Evolutionary conservation across 2,888 invertebrate species (phyloP), one percentile per base, ranked within the genome.

Genomic region (Patella caerulea): DNA sequence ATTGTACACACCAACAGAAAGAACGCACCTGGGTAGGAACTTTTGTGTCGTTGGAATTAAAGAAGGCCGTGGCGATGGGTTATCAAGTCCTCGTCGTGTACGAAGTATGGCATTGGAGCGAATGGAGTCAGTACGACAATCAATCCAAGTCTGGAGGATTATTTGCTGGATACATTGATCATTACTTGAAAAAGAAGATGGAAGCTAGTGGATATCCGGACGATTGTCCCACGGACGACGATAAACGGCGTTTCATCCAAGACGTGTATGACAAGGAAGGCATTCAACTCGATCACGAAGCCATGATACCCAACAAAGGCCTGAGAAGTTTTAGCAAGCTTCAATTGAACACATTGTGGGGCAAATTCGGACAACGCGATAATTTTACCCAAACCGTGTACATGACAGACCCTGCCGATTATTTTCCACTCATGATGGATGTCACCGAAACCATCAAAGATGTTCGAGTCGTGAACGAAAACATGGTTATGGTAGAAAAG

Each of bases 121-220:
- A 59, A 59, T 59, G 59, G 59, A 59, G 59, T 15, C 59, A 59
- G 59, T 59, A 59, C 19, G 59, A 59, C 19, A 17, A 17, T 19
- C n/a, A 59, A 59, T n/a, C 59, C 59, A 59, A 59, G 59, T n/a
- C 59, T 11, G 59, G 59, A 12, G 59, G 59, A 59, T 59, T 59
- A 59, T 59, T 59, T 15, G 19, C 59, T 59, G 59, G 19, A 7
- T 59, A 59, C 19, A 59, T 59, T 14, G 19, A 59, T 15, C 59
- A 19, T 59, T 59, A 59, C 59, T 15, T 59, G 15, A 59, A 59
- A 15, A 59, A n/a, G 59, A 59, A 59, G 15, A 59, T 59, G 59
- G 59, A 59, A 19, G 19, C n/a, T 19, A 59, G 59, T 59, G 59
- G 59, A n/a, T 59, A 59, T 15, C 59, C 59, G 19, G 59, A 59